Evolutionary conservation across 2,888 invertebrate species (phyloP).

Genomic region (Drosophila emarginata): DNA sequence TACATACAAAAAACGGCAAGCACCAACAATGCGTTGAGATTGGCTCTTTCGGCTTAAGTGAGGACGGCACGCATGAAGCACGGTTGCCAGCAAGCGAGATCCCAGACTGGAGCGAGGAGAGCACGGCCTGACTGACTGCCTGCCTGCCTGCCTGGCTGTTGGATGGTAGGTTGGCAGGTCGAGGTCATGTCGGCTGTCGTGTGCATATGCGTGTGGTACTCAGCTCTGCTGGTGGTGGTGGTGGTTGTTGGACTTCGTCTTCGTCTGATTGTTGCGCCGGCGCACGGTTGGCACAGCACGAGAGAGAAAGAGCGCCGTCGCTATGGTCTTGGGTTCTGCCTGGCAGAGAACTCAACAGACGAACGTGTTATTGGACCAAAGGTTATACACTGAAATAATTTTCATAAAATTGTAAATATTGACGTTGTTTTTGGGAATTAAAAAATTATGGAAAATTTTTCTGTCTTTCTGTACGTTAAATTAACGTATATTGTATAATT

Average conservation of each 20-base stretch:
- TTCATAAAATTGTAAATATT: not conserved
- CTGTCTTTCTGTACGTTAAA: no score
- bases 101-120: conserved; percentile 51
- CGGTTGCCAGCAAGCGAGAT: conserved; percentile 52
- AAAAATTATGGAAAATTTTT: no score
- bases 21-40: conserved; percentile 62
- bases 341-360: conserved; percentile 15
- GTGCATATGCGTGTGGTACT: conserved; percentile 49
- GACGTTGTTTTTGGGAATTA: no score
- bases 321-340: conserved; percentile 14
- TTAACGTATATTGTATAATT: no score
- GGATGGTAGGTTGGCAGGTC: conserved; percentile 47
- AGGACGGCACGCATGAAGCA: conserved; percentile 77
- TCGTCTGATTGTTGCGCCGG: conserved; percentile 59
- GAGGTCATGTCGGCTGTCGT: conserved; percentile 68
- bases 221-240: conserved; percentile 51
- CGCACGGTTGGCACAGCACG: conserved; percentile 59
- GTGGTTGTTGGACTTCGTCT: conserved; percentile 58
- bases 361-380: conserved; percentile 41
- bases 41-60: conserved; percentile 49
- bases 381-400: conserved; percentile 35
- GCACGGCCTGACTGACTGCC: not conserved
- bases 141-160: not conserved
- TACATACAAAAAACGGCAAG: conserved; percentile 38
- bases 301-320: conserved; percentile 47